Conservation (phyloP, 2,113 vertebrate genomes). For the Leptobrachium leishanense region DNA sequence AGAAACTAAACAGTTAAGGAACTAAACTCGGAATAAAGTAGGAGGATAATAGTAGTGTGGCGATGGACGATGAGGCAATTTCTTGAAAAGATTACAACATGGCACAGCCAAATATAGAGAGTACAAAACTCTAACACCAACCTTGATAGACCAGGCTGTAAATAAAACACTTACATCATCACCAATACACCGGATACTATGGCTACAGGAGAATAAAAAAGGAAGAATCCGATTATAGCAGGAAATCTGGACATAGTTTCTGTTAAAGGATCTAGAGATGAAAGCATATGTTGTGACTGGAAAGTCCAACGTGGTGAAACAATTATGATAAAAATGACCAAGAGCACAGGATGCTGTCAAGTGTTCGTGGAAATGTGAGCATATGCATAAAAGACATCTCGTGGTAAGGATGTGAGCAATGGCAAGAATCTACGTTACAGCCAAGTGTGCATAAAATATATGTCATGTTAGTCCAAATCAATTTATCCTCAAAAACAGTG, state of each 20-base stretch:
- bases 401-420: too few relatives aligned
- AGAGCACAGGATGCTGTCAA: slow-evolving; percentile 19
- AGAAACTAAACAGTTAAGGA: background rate
- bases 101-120: background rate
- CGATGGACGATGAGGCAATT: background rate
- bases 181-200: background rate
- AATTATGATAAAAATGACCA: slow-evolving; percentile 15
- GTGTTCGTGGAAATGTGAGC: too few relatives aligned
- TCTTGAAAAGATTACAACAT: background rate
- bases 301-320: slow-evolving; percentile 22
- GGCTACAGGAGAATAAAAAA: background rate
- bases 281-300: slow-evolving; percentile 8
- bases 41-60: background rate
- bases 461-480: too few relatives aligned
- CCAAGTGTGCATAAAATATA: too few relatives aligned
- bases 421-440: too few relatives aligned
- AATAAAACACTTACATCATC: background rate
- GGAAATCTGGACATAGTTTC: slow-evolving; percentile 1
- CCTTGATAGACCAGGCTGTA: background rate
- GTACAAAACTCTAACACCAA: background rate
- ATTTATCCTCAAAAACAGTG: too few relatives aligned
- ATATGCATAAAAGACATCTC: too few relatives aligned
- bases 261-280: background rate
- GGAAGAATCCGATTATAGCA: slow-evolving; percentile 12
- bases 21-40: background rate